Evolutionary conservation across 2,113 vertebrate genomes (phyloP), one percentile per base, ranked within the genome.

Genomic region (Pelmatolapia mariae): DNA sequence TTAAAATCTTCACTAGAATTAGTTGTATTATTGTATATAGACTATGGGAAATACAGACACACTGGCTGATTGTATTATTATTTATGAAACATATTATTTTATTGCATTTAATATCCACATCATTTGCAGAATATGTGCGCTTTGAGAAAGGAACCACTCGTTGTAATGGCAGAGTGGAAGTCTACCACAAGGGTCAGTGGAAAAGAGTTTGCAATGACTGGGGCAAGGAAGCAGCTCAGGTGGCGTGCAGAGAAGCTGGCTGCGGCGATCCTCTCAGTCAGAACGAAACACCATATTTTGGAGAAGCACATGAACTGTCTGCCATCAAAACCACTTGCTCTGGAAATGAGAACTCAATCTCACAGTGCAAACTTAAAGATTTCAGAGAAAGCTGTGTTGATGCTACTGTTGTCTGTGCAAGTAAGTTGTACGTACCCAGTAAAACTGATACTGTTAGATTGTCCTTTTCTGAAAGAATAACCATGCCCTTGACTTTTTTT

Each of bases 331-430:
- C 73, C 16, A 83, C 2, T 2, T 96, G 95, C 47, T 7, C 4
- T 19, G 94, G 95, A 57, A 94, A 95, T 78, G 94, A 95, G 87
- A 94, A 1, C 81, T 92, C 93, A 9, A 1, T 95, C n/a, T 61
- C 85, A 4, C 31, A 86, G 4, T 96, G 95, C 84, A 4, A 0
- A 4, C 2, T 83, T 53, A n/a, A 91, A 59, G 92, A 93, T 1
- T 24, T 80, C 29, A 88, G 36, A 7, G 56, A 87, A 53, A 66
- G 2, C 16, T 95, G 95, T 59, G 7, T 10, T 5, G 92, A 91
- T 82, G 90, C 92, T 7, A 38, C 85, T 18, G 7, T 94, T 36
- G 3, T 87, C 12, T 96, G 95, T 59, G 2, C 53, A 87, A 84
- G 95, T 95, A 89, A 87, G 93, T 63, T 63, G 16, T 63, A 61